Evolutionary conservation across 2,888 invertebrate genomes (phyloP).

Genomic region (Tachina lurida): DNA sequence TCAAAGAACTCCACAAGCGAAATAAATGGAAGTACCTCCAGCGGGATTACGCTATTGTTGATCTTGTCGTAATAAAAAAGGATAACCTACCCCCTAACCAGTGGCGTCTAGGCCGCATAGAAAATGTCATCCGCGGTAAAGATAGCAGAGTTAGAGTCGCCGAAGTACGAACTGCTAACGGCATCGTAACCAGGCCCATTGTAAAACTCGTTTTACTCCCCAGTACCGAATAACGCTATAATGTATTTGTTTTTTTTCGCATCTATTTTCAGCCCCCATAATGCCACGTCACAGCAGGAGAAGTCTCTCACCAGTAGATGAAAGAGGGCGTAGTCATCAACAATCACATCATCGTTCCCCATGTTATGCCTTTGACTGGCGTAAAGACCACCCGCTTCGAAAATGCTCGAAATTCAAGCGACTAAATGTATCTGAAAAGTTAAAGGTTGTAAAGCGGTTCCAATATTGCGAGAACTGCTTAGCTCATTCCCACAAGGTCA

Average conservation of each 20-base stretch:
- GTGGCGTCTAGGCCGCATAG: too few relatives aligned
- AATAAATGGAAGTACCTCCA: slow-evolving; percentile 61
- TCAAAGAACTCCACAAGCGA: slow-evolving; percentile 42
- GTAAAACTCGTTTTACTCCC: background rate
- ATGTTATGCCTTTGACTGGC: background rate
- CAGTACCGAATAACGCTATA: background rate
- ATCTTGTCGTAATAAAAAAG: slow-evolving; percentile 23
- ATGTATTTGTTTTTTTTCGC: background rate
- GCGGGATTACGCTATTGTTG: slow-evolving; percentile 2
- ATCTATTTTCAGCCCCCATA: background rate
- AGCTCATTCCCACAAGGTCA: slow-evolving; percentile 5
- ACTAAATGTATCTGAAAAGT: background rate
- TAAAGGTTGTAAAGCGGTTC: background rate
- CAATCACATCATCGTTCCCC: too few relatives aligned
- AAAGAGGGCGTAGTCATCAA: background rate
- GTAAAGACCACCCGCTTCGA: background rate
- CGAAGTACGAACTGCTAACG: too few relatives aligned
- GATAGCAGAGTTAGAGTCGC: too few relatives aligned
- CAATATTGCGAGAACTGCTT: slow-evolving; percentile 14
- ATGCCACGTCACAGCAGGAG: slow-evolving; percentile 1
- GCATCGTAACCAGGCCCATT: too few relatives aligned
- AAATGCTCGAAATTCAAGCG: background rate
- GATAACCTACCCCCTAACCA: background rate
- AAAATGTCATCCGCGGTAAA: too few relatives aligned
- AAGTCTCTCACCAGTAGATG: slow-evolving; percentile 11